These are phyloP conservation scores for Manacus vitellinus DNA, from an alignment of 2,113 vertebrate species.

Conservation along the genomic window DNA sequence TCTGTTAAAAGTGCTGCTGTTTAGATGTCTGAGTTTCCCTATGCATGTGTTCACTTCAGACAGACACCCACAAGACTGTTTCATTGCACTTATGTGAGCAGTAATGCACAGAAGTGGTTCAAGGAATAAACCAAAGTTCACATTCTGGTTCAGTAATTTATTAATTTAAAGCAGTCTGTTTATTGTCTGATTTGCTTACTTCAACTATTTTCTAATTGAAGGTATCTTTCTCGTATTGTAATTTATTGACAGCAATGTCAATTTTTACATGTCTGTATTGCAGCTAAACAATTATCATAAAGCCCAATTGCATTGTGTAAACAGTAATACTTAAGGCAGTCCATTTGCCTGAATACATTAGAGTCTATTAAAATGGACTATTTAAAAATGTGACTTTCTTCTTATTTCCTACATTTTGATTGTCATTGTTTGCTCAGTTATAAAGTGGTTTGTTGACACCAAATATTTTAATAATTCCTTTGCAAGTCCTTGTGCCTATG, in stretches of 20 bases:
- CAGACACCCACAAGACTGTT: not conserved
- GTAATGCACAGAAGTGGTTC: not conserved
- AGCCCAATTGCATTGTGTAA: conserved; percentile 37
- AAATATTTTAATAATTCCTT: conserved; percentile 81
- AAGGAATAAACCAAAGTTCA: not conserved
- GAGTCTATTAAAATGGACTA: conserved; percentile 56
- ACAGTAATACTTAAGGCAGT: conserved; percentile 1
- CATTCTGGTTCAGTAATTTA: not conserved
- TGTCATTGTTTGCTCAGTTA: conserved; percentile 73
- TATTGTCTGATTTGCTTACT: conserved; percentile 30
- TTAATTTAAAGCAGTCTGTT: conserved; percentile 1
- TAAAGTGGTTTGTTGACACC: conserved; percentile 78
- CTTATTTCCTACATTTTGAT: conserved; percentile 70
- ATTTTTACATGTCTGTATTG: conserved; percentile 18
- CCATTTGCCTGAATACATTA: conserved; percentile 68
- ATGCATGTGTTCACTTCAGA: not conserved
- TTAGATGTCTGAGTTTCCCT: not conserved
- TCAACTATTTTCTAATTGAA: conserved; percentile 3
- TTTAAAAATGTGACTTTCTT: conserved; percentile 66
- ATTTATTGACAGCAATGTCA: not conserved
- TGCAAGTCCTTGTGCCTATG: conserved; percentile 77
- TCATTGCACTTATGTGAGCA: not conserved
- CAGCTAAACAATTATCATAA: conserved; percentile 24
- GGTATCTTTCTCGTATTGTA: conserved; percentile 11
- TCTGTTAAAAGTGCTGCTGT: not conserved